Conservation (phyloP, 1,140 invertebrate genomes). For the Drosophila sp. region DNA sequence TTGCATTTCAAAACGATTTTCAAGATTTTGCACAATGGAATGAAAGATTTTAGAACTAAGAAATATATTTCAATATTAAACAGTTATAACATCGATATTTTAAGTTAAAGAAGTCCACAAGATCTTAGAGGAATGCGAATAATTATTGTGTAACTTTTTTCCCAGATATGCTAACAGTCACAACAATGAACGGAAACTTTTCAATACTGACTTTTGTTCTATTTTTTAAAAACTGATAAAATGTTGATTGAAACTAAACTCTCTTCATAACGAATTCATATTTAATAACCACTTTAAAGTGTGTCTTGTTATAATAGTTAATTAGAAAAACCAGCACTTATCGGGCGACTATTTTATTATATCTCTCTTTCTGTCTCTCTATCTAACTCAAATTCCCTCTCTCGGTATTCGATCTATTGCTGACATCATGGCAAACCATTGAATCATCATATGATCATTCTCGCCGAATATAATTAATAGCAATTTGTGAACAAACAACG, state of each 20-base stretch:
- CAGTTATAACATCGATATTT: background rate
- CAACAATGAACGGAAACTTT: too few species aligned
- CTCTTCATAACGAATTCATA: too few species aligned
- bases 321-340: slow-evolving; percentile 7
- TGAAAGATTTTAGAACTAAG: too few species aligned
- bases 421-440: slow-evolving; percentile 68
- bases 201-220: too few species aligned
- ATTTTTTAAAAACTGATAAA: too few species aligned
- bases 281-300: background rate
- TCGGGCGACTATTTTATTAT: background rate
- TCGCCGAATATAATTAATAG: slow-evolving; percentile 66
- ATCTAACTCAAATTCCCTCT: background rate
- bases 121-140: too few species aligned
- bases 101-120: background rate
- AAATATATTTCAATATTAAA: too few species aligned
- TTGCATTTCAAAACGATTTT: too few species aligned
- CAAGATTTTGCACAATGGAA: too few species aligned
- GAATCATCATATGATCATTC: slow-evolving; percentile 62
- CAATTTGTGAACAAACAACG: slow-evolving; percentile 56
- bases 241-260: too few species aligned
- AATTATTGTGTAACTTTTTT: too few species aligned
- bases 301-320: background rate
- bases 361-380: background rate
- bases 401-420: slow-evolving; percentile 24
- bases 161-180: too few species aligned